A percentile compares a stretch with the other conserved stretches of the same genome.
phyloP scores from a whole-genome alignment of 1,140 invertebrate species.

The Grapholita molesta region DNA sequence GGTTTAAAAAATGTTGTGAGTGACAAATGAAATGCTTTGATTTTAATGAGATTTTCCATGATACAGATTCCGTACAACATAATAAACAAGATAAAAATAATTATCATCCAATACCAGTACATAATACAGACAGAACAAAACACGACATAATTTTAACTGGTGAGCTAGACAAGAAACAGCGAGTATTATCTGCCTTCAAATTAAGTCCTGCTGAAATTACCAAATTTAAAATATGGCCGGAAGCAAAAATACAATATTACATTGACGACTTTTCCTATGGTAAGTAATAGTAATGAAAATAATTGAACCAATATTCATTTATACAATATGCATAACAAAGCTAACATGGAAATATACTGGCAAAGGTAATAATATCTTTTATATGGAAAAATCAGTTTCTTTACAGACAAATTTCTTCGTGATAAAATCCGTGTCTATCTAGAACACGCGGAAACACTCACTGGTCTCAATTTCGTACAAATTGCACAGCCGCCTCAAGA shows the following conservation, averaged over 20 bases:
- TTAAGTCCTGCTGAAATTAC: conserved; percentile 20
- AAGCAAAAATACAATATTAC: conserved; percentile 25
- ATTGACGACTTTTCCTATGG: conserved; percentile 25
- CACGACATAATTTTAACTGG: too few species aligned
- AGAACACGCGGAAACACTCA: conserved; percentile 30
- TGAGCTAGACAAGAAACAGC: too few species aligned
- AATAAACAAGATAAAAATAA: too few species aligned
- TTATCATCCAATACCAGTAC: too few species aligned
- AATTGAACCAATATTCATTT: too few species aligned
- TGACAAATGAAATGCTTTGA: too few species aligned
- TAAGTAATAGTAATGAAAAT: neutral
- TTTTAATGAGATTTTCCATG: too few species aligned
- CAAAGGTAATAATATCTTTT: too few species aligned
- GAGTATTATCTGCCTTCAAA: conserved; percentile 15
- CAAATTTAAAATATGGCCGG: conserved; percentile 27
- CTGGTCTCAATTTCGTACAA: conserved; percentile 49
- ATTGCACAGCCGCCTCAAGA: conserved; percentile 45
- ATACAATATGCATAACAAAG: too few species aligned
- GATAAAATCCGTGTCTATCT: conserved; percentile 49
- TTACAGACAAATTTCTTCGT: conserved; percentile 54
- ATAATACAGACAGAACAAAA: neutral
- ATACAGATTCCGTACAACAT: too few species aligned
- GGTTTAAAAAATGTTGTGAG: too few species aligned
- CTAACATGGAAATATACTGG: too few species aligned
- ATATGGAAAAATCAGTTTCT: conserved; percentile 3